Evolutionary conservation across 2,797 vertebrate genomes (phyloP).

Genomic region (Coilia nasus): DNA sequence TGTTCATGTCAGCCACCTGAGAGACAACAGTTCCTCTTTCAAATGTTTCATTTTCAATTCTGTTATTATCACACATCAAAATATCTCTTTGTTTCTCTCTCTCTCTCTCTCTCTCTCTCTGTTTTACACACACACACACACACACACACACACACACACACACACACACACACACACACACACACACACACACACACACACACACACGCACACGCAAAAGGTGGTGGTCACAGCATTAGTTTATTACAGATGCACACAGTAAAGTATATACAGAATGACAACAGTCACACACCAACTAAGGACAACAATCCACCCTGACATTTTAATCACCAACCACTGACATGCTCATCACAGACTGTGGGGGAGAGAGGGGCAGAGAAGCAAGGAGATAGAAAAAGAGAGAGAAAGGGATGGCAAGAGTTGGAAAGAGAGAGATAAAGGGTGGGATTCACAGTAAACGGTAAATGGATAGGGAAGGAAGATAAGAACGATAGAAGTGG

Average conservation of each 20-base stretch:
- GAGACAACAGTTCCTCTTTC: neutral
- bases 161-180: constrained; percentile 5
- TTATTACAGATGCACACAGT: constrained; percentile 13
- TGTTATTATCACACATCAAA: neutral
- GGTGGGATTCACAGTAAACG: neutral
- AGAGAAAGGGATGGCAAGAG: neutral
- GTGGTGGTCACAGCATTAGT: neutral
- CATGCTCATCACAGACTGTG: neutral
- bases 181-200: neutral
- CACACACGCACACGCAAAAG: neutral
- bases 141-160: neutral
- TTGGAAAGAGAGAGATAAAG: neutral
- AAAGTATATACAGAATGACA: constrained; percentile 5
- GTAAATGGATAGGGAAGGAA: neutral
- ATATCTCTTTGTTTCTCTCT: too few species aligned
- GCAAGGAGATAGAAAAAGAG: neutral
- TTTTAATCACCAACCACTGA: neutral
- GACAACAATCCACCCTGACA: neutral
- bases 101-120: too few species aligned
- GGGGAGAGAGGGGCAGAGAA: too few species aligned
- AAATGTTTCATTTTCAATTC: neutral
- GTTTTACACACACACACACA: neutral
- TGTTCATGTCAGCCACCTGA: neutral
- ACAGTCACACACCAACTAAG: neutral
- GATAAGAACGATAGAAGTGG: neutral